Evolutionary conservation across 1,140 invertebrate species (phyloP), one percentile per base, ranked within the genome.

Genomic region (Leguminivora glycinivorella): DNA sequence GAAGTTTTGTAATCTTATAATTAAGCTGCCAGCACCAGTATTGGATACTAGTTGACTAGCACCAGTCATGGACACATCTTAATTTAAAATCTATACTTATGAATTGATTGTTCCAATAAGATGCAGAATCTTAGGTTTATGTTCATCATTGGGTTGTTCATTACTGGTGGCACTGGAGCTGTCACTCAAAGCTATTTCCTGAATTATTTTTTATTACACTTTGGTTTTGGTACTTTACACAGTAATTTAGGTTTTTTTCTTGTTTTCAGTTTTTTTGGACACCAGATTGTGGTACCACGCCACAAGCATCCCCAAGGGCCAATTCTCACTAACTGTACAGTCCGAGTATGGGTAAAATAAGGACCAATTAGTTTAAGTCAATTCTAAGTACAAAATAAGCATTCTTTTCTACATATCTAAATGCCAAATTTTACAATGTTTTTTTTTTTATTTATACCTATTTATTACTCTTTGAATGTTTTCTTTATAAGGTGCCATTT

Each of bases 251-350:
- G 66, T 70, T 79, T 17, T 81, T 70, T 74, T 80, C 83, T 25
- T 78, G 68, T 52, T 93, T 94, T 74, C 93, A 94, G 94, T 97
- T 70, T 89, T 97, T 56, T 88, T 99, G 72, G 97, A 99, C 87
- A 98, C 98, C 0, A 95, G 98, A 81, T 94, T 96, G 72, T 99
- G 98, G 98, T 98, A 97, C 88, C 97, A 98, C 92, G 94, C 95
- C 34, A 99, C 98, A 43, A 93, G 92, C 70, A 96, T 98, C 60
- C 93, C 96, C 58, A 95, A 96, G 69, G 94, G 95, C n/a, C 94
- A 96, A 77, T 95, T 98, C 77, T 98, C 97, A 82, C 93, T 98
- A 19, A 97, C 97, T 7, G 94, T 98, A 69, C 97, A 98, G 73
- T 98, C 98, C 0, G 98, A 98, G 87, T 99, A 97, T 87, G 97